These are phyloP conservation scores for Metridium senile DNA, from an alignment of 92 coral and sea anemone species.

Conservation along the genomic window DNA sequence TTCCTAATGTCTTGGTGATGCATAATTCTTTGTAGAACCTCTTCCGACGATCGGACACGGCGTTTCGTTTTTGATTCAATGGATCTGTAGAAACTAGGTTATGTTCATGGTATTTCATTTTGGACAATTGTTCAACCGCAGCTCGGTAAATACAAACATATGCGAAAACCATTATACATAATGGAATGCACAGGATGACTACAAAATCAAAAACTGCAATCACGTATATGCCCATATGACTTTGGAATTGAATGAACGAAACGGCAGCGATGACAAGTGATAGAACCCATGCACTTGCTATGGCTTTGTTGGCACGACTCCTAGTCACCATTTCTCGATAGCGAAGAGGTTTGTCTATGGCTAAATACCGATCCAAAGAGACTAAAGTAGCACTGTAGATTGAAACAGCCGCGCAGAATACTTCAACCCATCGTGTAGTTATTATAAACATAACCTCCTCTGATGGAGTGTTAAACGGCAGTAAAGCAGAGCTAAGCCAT, in stretches of 20 bases:
- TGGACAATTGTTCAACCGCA: conserved; percentile 75
- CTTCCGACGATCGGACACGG: conserved; percentile 63
- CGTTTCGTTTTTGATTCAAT: conserved; percentile 25
- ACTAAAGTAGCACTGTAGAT: conserved; percentile 78
- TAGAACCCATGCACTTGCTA: conserved; percentile 65
- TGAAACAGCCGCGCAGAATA: conserved; percentile 79
- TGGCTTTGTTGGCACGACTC: conserved; percentile 69
- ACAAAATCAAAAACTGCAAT: conserved; percentile 57
- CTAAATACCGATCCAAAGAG: conserved; percentile 80
- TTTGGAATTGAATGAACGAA: conserved; percentile 68
- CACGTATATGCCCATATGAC: conserved; percentile 46
- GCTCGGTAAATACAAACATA: conserved; percentile 83
- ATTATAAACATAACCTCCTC: conserved; percentile 40
- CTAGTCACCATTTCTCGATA: conserved; percentile 79
- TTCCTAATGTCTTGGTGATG: conserved; percentile 75
- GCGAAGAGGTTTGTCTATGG: conserved; percentile 69
- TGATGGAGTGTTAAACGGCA: conserved; percentile 31
- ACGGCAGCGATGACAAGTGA: conserved; percentile 54
- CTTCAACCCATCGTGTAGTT: conserved; percentile 74
- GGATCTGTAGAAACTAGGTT: conserved; percentile 29
- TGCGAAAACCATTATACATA: conserved; percentile 71
- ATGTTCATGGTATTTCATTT: conserved; percentile 55
- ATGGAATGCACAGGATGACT: conserved; percentile 67
- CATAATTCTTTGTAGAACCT: conserved; percentile 82
- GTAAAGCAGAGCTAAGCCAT: conserved; percentile 57